Conservation (phyloP, 2,888 invertebrate species). For the Papilio demoleus region DNA sequence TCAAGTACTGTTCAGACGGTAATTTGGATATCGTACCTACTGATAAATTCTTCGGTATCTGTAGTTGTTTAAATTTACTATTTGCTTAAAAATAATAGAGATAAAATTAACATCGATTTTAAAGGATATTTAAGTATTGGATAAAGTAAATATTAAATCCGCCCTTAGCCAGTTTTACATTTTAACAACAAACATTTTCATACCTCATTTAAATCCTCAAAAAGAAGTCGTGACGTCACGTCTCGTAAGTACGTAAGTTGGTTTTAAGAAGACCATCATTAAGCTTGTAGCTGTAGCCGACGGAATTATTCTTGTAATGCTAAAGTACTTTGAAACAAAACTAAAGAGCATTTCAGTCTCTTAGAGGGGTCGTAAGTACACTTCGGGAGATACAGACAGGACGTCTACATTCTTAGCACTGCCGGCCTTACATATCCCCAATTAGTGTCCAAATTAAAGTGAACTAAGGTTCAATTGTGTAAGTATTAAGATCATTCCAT, state of each 20-base stretch:
- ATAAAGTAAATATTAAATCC: too few species aligned
- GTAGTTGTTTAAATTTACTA: background rate
- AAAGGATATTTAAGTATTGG: too few species aligned
- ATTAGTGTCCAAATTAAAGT: conserved; percentile 11
- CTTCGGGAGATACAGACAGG: conserved; percentile 20
- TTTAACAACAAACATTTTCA: too few species aligned
- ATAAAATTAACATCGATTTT: background rate
- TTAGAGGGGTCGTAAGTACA: conserved; percentile 28
- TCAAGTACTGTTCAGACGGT: background rate
- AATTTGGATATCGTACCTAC: background rate
- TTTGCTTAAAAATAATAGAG: too few species aligned
- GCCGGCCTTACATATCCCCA: conserved; percentile 5
- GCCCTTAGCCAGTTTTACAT: too few species aligned
- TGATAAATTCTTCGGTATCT: background rate
- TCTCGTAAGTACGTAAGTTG: background rate
- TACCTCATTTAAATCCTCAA: background rate
- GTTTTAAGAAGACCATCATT: conserved; percentile 14
- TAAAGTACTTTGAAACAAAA: conserved; percentile 31
- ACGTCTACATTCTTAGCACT: conserved; percentile 23
- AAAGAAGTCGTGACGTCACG: conserved; percentile 1
- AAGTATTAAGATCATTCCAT: background rate
- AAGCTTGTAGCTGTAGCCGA: conserved; percentile 2
- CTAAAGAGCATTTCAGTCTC: conserved; percentile 24
- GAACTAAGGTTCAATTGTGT: conserved; percentile 8
- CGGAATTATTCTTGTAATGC: conserved; percentile 19